Evolutionary conservation across 2,113 vertebrate genomes (phyloP).

Genomic region (Cryptomyrus ogoouensis): DNA sequence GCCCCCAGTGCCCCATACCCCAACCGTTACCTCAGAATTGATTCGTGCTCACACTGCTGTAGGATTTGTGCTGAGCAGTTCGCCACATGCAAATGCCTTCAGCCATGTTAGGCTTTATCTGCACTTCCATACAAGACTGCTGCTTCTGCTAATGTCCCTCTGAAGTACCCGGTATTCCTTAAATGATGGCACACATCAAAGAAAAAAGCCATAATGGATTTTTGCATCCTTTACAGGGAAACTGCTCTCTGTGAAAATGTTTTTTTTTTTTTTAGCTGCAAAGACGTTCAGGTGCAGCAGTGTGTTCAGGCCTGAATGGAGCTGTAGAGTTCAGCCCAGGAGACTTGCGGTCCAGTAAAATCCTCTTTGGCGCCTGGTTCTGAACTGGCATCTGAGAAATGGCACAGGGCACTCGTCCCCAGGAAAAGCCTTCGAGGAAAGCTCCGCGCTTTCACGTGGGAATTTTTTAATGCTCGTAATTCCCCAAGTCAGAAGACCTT

Average conservation of each 20-base stretch:
- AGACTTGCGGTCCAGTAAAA: neutral
- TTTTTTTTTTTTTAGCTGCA: neutral
- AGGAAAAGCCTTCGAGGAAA: neutral
- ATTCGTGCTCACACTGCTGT: slow-evolving; percentile 39
- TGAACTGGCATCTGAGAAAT: neutral
- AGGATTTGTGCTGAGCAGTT: slow-evolving; percentile 20
- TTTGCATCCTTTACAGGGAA: neutral
- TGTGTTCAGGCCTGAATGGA: neutral
- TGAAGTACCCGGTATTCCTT: neutral
- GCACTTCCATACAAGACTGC: neutral
- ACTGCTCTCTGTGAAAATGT: neutral
- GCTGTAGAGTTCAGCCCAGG: neutral
- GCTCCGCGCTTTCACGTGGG: neutral
- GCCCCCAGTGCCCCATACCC: slow-evolving; percentile 31
- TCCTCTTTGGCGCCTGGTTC: neutral
- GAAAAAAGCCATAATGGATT: neutral
- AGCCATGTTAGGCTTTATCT: slow-evolving; percentile 11
- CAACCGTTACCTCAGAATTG: slow-evolving; percentile 32
- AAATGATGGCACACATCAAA: neutral
- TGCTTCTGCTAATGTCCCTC: slow-evolving; percentile 1
- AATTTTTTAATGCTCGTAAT: neutral
- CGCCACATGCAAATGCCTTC: slow-evolving; percentile 21
- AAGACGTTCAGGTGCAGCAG: neutral
- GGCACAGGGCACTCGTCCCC: neutral
- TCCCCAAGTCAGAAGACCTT: neutral